Base-by-base conservation (phyloP, 2,888 invertebrate genomes). In the Automeris io region DNA sequence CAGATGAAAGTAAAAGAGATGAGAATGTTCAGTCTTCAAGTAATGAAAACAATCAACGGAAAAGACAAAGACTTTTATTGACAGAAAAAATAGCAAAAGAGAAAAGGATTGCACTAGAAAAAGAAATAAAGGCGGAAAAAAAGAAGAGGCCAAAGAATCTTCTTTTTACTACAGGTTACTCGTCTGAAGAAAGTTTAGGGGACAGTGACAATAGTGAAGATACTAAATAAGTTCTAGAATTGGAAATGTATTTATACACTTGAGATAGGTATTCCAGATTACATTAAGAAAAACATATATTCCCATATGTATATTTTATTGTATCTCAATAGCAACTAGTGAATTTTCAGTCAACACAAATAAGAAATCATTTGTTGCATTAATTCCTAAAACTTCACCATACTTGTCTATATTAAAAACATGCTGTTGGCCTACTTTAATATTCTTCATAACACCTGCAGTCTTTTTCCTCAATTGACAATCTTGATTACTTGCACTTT, bases 401-500 rank as follows among this genome's bases (percentile, higher is more conserved):
- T 82, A 80, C 34, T 90, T 87, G 16, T 92, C 89, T 48, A 95
- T 73, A 37, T 90, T 90, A 34, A 95, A 81, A 2, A 96, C 89
- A 73, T 92, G 91, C 67, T 95, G 95, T 54, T 93, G 93, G 0
- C 95, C 94, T 35, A 94, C 79, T 44, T 88, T 89, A 1, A 89
- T 71, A 31, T 74, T 72, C 57, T 58, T 89, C 76, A 64, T 82
- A 0, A 64, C 70, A 37, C 89, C 88, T 0, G 90, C 91, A 0
- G 91, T 88, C 24, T 94, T 85, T 68, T 94, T 93, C 40, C 93
- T 85, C 25, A 95, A 67, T 48, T 91, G 90, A 29, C 87, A 80
- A 0, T 89, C 88, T 12, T 51, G 51, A 36, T 80, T 79, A 1
- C 85, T 74, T 0, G 85, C 7, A 88, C 87, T 91, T 49, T 91